phyloP scores from a whole-genome alignment of 1,140 invertebrate species.

The Lepidurus couesii region DNA sequence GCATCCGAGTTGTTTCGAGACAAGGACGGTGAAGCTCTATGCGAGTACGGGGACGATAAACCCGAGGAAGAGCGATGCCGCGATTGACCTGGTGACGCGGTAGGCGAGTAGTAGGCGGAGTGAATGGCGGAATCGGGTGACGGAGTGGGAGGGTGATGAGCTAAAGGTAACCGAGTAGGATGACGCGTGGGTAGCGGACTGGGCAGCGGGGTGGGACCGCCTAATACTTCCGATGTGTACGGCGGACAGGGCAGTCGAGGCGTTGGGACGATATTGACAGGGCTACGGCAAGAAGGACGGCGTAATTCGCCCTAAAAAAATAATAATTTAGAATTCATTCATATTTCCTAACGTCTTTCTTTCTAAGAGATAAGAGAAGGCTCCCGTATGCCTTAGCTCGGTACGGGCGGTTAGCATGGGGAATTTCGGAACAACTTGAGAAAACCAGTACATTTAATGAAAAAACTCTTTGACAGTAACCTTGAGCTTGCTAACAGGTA shows the following conservation, averaged over 20 bases:
- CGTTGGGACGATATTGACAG: background rate
- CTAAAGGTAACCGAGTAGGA: constrained; percentile 33
- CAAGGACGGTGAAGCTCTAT: constrained; percentile 61
- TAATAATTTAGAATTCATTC: background rate
- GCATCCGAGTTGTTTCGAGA: constrained; percentile 85
- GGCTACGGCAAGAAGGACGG: constrained; percentile 21
- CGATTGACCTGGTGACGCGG: constrained; percentile 76
- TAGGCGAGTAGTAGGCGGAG: constrained; percentile 75
- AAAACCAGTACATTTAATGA: too few species aligned
- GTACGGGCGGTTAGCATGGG: too few species aligned
- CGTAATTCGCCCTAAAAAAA: constrained; percentile 20
- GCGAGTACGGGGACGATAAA: constrained; percentile 47
- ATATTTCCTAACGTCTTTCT: too few species aligned
- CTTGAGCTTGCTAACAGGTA: too few species aligned
- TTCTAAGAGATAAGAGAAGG: too few species aligned
- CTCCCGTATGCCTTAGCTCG: too few species aligned
- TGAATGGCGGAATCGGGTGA: constrained; percentile 58
- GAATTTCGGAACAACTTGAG: too few species aligned
- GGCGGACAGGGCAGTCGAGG: constrained; percentile 5
- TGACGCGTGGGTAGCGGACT: constrained; percentile 32
- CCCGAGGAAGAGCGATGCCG: constrained; percentile 53
- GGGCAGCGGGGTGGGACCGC: constrained; percentile 34
- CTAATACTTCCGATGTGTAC: constrained; percentile 31
- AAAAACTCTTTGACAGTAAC: too few species aligned
- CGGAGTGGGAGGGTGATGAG: constrained; percentile 38